Evolutionary conservation across 1,140 invertebrate species (phyloP).

Genomic region (Hypsibius dujardini): DNA sequence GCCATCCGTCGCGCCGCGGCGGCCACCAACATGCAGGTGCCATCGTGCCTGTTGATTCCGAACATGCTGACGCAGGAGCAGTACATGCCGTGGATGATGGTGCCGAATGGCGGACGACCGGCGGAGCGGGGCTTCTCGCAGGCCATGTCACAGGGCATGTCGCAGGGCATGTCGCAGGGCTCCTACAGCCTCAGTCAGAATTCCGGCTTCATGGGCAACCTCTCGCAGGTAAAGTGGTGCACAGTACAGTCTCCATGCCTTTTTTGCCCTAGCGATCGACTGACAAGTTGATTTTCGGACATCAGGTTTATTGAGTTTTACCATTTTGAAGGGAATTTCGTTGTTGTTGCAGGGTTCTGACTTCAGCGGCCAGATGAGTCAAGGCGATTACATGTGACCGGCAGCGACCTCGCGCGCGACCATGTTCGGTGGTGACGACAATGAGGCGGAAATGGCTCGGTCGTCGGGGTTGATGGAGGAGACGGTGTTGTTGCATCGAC

Average conservation of each 20-base stretch:
- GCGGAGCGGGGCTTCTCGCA: neutral
- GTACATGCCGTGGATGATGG: constrained; percentile 15
- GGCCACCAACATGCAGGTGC: constrained; percentile 11
- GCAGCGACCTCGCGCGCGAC: too few relatives aligned
- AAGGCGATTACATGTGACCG: too few relatives aligned
- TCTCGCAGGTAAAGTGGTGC: too few relatives aligned
- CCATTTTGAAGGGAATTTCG: too few relatives aligned
- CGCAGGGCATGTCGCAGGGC: neutral
- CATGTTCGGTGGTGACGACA: too few relatives aligned
- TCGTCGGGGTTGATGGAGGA: too few relatives aligned
- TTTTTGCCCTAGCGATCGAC: too few relatives aligned
- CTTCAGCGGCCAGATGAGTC: constrained; percentile 3
- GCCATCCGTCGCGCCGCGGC: constrained; percentile 8
- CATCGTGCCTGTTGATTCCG: constrained; percentile 1
- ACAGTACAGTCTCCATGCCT: too few relatives aligned
- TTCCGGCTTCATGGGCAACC: constrained; percentile 12
- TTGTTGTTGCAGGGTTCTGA: neutral
- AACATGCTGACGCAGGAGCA: constrained; percentile 14
- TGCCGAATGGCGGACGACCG: neutral
- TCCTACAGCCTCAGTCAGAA: constrained; percentile 15
- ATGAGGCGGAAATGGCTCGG: too few relatives aligned
- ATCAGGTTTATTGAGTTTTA: too few relatives aligned
- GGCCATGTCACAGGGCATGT: constrained; percentile 14
- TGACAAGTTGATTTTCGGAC: too few relatives aligned
- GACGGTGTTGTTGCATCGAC: too few relatives aligned